Percentiles rank a stretch among this genome's conserved stretches.
Evolutionary conservation across 1,140 invertebrate species (phyloP).

Genomic region (Orius insidiosus): DNA sequence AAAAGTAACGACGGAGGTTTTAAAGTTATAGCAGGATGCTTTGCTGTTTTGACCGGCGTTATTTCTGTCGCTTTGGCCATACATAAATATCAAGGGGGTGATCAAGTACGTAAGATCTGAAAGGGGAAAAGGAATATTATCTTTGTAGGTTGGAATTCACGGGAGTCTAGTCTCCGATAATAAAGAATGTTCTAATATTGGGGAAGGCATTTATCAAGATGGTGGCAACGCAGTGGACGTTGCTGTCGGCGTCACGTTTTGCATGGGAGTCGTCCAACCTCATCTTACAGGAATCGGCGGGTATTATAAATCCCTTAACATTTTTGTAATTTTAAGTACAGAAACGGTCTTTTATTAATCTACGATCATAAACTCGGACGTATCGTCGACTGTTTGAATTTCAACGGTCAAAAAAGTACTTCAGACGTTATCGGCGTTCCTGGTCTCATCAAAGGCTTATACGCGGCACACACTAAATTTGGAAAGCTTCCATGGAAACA

Average conservation of each 20-base stretch:
- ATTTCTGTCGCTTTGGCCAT: background rate
- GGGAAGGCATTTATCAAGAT: slow-evolving; percentile 40
- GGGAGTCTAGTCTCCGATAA: slow-evolving; percentile 57
- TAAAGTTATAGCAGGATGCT: slow-evolving; percentile 4
- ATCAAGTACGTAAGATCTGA: too few relatives aligned
- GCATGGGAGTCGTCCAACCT: slow-evolving; percentile 44
- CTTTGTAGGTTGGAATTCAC: slow-evolving; percentile 42
- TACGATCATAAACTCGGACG: slow-evolving; percentile 40
- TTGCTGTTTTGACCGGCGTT: slow-evolving; percentile 15
- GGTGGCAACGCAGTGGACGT: slow-evolving; percentile 55
- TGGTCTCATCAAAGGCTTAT: slow-evolving; percentile 27
- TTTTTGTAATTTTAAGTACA: slow-evolving; percentile 23
- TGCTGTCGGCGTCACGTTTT: slow-evolving; percentile 44
- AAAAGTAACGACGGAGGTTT: slow-evolving; percentile 2
- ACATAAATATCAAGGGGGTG: background rate
- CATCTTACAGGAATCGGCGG: slow-evolving; percentile 52
- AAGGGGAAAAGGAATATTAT: slow-evolving; percentile 14
- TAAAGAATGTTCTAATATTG: slow-evolving; percentile 50
- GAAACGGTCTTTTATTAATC: slow-evolving; percentile 53
- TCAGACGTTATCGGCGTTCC: slow-evolving; percentile 13
- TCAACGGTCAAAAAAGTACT: slow-evolving; percentile 23
- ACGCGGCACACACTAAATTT: slow-evolving; percentile 35
- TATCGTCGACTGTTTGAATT: slow-evolving; percentile 36
- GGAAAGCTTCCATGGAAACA: slow-evolving; percentile 44
- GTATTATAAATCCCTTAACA: slow-evolving; percentile 27